Evolutionary conservation across 1,140 invertebrate species (phyloP), one percentile per base, ranked within the genome.

Genomic region (Calliopsis andreniformis): DNA sequence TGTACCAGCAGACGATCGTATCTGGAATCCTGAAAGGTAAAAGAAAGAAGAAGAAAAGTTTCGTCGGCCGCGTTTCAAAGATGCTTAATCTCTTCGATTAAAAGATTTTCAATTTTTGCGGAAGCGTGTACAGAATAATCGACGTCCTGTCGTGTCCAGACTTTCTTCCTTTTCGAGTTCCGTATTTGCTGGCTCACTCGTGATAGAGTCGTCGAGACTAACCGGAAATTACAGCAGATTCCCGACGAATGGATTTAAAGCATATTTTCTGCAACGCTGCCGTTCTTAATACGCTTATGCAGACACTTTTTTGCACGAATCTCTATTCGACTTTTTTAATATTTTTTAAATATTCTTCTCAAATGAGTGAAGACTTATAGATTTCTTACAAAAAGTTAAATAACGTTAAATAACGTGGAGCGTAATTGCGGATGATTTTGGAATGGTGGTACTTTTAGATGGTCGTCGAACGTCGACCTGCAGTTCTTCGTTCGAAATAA

Each of bases 91-190:
- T 62, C 39, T 45, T 63, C 58, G 68, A 78, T 82, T 82, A 82
- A 82, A 70, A 72, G 79, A 82, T 82, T 82, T 76, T 82, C 80
- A 72, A 82, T 82, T 82, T 82, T 78, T 82, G 20, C 67, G 10
- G 16, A 23, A 59, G n/a, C 80, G 79, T 72, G 80, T 64, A 49
- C 67, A 18, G 79, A 82, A 82, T 82, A 82, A 82, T 76, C 67
- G 56, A 55, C 68, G 75, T 78, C 32, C 75, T 82, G 80, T 62
- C 80, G 62, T 67, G 80, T 82, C 68, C 80, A 82, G 80, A 32
- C 62, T 25, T 68, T 47, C 55, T 61, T 68, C 64, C 75, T 73
- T 55, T 59, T 62, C 63, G 32, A 51, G 30, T 55, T 51, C 18
- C 55, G 45, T 68, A 53, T 62, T 82, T 59, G 72, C 56, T 28